These are phyloP conservation scores for Meteorus sp. DNA, from an alignment of 1,140 invertebrate species.

Conservation along the genomic window DNA sequence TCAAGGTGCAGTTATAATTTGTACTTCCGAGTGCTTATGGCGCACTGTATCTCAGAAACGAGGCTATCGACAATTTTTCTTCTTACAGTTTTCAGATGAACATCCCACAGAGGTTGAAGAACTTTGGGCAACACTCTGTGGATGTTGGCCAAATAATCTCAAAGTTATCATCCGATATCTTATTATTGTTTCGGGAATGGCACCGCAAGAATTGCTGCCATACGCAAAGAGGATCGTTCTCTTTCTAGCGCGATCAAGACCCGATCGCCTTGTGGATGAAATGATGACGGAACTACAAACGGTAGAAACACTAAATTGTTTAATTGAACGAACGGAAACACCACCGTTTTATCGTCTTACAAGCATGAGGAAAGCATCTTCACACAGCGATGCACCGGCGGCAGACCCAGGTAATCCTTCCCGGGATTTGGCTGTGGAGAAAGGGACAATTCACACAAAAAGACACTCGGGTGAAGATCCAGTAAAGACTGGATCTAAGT, in stretches of 20 bases:
- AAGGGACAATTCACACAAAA: constrained; percentile 95
- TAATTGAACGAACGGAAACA: constrained; percentile 95
- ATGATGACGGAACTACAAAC: constrained; percentile 96
- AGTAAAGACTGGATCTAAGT: constrained; percentile 71
- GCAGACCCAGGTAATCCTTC: constrained; percentile 58
- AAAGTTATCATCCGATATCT: constrained; percentile 97
- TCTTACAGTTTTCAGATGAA: constrained; percentile 84
- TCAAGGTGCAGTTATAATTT: constrained; percentile 69
- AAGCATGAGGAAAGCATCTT: constrained; percentile 85
- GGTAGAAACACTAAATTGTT: constrained; percentile 91
- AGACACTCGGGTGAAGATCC: constrained; percentile 91
- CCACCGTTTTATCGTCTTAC: constrained; percentile 95
- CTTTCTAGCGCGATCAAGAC: constrained; percentile 86
- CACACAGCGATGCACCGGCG: constrained; percentile 72
- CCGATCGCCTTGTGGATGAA: constrained; percentile 91
- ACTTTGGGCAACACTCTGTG: constrained; percentile 92
- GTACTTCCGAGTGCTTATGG: neutral
- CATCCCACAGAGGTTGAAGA: constrained; percentile 95
- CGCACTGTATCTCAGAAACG: neutral
- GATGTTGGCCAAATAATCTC: constrained; percentile 95
- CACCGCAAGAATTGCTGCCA: constrained; percentile 86
- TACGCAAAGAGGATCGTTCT: constrained; percentile 93
- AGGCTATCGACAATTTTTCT: constrained; percentile 13
- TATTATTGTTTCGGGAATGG: constrained; percentile 94
- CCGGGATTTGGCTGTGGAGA: constrained; percentile 72